phyloP scores from a whole-genome alignment of 1,140 invertebrate genomes.

The Mizuhopecten yessoensis region DNA sequence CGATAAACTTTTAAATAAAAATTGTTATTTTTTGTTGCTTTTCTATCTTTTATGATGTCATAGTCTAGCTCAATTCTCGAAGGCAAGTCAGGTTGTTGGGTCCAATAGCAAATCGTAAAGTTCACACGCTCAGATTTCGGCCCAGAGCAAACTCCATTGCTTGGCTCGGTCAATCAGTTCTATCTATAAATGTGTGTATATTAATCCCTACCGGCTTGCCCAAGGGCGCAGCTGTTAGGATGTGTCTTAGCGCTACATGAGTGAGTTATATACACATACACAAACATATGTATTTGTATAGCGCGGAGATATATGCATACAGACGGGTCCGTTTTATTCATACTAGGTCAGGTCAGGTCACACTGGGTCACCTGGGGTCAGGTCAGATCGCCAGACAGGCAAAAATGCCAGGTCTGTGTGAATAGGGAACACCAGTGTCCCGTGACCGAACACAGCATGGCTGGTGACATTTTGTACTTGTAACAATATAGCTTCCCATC shows the following conservation, averaged over 20 bases:
- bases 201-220: neutral
- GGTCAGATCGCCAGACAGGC: neutral
- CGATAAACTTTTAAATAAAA: constrained; percentile 16
- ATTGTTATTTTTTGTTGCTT: neutral
- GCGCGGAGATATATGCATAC: neutral
- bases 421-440: neutral
- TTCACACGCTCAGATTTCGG: constrained; percentile 26
- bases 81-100: neutral
- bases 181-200: neutral
- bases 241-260: neutral
- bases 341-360: constrained; percentile 25
- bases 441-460: neutral
- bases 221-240: constrained; percentile 24
- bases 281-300: neutral
- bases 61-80: neutral
- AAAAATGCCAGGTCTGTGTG: constrained; percentile 8
- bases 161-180: constrained; percentile 17
- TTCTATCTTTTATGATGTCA: constrained; percentile 26
- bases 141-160: neutral
- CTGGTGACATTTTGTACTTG: constrained; percentile 33
- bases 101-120: neutral
- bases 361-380: neutral
- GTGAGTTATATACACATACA: neutral
- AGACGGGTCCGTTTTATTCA: neutral
- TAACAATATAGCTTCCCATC: neutral